A percentile compares a stretch with the other conserved stretches of the same genome.
Evolutionary conservation across 2,888 invertebrate genomes (phyloP).

Genomic region (Polietes domitor): DNA sequence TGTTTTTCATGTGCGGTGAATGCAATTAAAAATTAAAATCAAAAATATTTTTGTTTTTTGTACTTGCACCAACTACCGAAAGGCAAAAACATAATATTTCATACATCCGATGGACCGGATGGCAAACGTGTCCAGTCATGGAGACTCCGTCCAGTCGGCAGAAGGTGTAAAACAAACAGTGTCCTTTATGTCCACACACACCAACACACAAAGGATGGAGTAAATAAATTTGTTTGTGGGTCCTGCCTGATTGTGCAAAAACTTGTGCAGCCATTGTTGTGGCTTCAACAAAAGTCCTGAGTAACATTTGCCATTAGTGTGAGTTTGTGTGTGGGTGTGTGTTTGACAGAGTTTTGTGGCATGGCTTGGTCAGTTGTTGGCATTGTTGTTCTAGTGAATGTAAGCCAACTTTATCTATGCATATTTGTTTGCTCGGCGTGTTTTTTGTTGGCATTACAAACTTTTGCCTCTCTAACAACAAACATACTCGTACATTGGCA

Average conservation of each 20-base stretch:
- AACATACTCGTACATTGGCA: background rate
- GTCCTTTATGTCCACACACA: background rate
- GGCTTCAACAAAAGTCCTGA: conserved; percentile 39
- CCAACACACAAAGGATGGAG: background rate
- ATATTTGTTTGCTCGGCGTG: conserved; percentile 55
- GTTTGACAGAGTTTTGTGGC: conserved; percentile 13
- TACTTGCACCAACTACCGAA: background rate
- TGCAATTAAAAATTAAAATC: conserved; percentile 57
- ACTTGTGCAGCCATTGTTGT: conserved; percentile 35
- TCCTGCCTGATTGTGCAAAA: background rate
- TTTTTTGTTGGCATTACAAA: conserved; percentile 29
- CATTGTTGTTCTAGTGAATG: conserved; percentile 20
- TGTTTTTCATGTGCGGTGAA: conserved; percentile 41
- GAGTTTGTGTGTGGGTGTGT: background rate
- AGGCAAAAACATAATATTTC: conserved; percentile 5
- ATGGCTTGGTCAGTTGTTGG: conserved; percentile 4
- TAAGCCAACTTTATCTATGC: conserved; percentile 59
- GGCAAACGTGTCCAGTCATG: conserved; percentile 6
- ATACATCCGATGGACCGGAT: conserved; percentile 5
- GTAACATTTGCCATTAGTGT: conserved; percentile 56
- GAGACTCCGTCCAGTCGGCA: background rate
- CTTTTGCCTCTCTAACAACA: background rate
- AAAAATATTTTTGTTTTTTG: conserved; percentile 28
- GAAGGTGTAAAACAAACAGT: background rate
- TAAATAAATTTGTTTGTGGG: background rate